Conservation (phyloP, 2,888 invertebrate genomes). For the Piscicola geometra region DNA sequence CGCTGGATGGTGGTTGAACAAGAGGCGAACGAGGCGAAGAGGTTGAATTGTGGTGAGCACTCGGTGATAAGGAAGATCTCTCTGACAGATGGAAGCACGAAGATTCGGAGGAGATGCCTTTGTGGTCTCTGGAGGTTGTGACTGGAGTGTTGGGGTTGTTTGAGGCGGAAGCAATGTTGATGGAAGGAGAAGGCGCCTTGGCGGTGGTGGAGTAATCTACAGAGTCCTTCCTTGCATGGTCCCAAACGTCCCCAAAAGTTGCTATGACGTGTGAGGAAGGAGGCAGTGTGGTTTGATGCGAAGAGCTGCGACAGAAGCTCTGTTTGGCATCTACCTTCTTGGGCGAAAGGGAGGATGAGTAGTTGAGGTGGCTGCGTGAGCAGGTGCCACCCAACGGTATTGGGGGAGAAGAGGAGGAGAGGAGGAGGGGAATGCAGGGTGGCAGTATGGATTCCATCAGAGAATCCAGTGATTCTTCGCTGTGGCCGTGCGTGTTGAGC, state of each 20-base stretch:
- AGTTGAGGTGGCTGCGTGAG: neutral
- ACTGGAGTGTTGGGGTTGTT: too few species aligned
- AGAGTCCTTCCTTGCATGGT: neutral
- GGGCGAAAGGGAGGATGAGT: neutral
- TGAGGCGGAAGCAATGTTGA: too few species aligned
- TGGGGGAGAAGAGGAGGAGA: neutral
- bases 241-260: neutral
- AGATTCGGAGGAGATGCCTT: too few species aligned
- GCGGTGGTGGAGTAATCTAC: neutral
- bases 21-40: neutral
- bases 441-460: neutral
- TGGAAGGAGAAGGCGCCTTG: too few species aligned
- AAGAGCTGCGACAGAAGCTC: neutral
- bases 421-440: neutral
- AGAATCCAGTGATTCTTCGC: constrained; percentile 1
- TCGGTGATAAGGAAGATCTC: neutral
- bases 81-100: too few species aligned
- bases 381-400: neutral
- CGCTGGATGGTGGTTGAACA: neutral
- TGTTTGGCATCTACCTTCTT: neutral
- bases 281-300: neutral
- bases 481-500: neutral
- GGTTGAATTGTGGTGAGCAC: neutral
- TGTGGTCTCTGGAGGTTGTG: too few species aligned
- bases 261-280: neutral